Evolutionary conservation across 1,140 invertebrate species (phyloP), one percentile per base, ranked within the genome.

Genomic region (Eurytemora carolleeae): DNA sequence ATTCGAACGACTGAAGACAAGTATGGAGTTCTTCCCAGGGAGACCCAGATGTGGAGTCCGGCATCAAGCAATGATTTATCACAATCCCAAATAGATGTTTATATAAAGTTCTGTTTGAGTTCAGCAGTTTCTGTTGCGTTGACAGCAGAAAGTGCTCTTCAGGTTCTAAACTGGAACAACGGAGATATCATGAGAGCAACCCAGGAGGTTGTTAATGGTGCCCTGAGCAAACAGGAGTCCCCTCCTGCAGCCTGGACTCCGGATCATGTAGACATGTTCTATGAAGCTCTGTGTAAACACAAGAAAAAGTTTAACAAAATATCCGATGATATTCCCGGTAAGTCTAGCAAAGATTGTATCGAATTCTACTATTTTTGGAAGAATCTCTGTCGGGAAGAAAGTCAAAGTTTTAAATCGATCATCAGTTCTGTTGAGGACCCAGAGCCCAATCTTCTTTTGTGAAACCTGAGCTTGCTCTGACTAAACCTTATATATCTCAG

Each of bases 311-410:
- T 62, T 25, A 24, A 19, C 1, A 53, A 17, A 19, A 25, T 62
- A 16, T 1, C 60, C 1, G 16, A 24, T 19, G 16, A 57, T 55
- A 44, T 62, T 19, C 52, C 52, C 17, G 23, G n/a, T 20, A 62
- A 62, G 22, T 22, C 53, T 25, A 25, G 58, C 52, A 25, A 25
- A 18, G 56, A 62, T 18, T 53, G 44, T 25, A 54, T 62, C 16
- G 60, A 62, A 54, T 62, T 62, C 22, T 62, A 62, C 60, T 62
- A 62, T 44, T 26, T 62, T 15, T 62, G 60, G 60, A 62, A 62
- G 55, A 62, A 57, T 25, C 19, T 62, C 15, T 53, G 60, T 23
- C 22, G n/a, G 3, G 23, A 57, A 22, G 60, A 62, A 22, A 53
- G 23, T 56, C 21, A 61, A 57, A 57, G 55, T 53, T 62, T 53